Evolutionary conservation across 2,888 invertebrate genomes (phyloP), one percentile per base, ranked within the genome.

Genomic region (Clusia tigrina): DNA sequence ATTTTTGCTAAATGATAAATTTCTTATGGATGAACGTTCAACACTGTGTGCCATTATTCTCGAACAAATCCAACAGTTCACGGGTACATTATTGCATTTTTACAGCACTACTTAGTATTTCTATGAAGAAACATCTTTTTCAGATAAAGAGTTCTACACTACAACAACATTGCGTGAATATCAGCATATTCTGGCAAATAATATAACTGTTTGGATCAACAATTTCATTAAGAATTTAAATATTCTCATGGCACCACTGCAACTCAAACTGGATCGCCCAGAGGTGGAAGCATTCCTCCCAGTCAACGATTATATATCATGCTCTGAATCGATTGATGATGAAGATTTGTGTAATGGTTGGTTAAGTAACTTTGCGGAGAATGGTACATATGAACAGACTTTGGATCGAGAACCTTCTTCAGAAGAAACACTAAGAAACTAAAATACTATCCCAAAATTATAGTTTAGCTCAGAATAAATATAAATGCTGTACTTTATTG

Each of bases 201-300:
- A 83, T 55, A 60, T 83, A 25, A 78, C 83, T 2, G 75, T 79
- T 60, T 83, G 83, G 82, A 81, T 83, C 23, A 79, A 79, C 60
- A 79, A 81, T 63, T 81, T 82, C 52, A 77, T 79, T 51, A 75
- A 78, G 9, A 80, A 79, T 68, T 70, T 81, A 57, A 82, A 81
- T 48, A 81, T 82, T 46, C 74, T 72, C 51, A 64, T 74, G 66
- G 68, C 72, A 2, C 71, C 66, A 3, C 32, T n/a, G 25, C 72
- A 67, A 57, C 65, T 68, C 20, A 46, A 63, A 37, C 66, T 65
- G 2, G 67, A 65, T 9, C 37, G 57, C 1, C 62, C 63, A 25
- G 69, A 71, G 6, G 69, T 71, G 2, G 72, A 74, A 48, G 65
- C 74, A 23, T 77, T 77, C 65, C 71, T 82, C 52, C 83, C 83